Conservation (phyloP, 2,797 vertebrate species). For the Epinephelus coioides region DNA sequence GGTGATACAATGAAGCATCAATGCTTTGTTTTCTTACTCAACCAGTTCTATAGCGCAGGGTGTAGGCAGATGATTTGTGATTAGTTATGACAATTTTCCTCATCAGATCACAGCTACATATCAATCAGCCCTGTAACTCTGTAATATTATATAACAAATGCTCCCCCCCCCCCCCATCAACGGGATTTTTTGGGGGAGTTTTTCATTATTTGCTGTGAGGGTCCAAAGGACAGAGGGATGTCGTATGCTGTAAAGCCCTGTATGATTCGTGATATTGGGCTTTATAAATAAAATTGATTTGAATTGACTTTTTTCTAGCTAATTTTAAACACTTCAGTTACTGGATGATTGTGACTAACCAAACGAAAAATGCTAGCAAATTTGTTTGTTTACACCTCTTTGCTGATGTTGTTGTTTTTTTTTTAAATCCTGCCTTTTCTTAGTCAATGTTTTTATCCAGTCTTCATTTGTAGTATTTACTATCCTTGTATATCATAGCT, state of each 20-base stretch:
- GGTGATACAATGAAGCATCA: slow-evolving; percentile 8
- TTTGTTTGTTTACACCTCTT: neutral
- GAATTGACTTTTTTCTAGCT: neutral
- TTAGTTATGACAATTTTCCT: neutral
- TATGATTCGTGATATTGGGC: no score
- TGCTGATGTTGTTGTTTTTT: neutral
- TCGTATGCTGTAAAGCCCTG: no score
- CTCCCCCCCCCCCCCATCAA: no score
- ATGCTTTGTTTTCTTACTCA: neutral
- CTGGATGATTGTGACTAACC: neutral
- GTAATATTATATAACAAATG: neutral
- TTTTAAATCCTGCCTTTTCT: neutral
- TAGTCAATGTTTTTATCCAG: neutral
- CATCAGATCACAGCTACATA: neutral
- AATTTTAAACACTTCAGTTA: neutral
- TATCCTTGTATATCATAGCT: neutral
- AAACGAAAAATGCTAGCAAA: neutral
- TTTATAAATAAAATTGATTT: no score
- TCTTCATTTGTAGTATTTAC: neutral
- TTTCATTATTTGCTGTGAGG: no score
- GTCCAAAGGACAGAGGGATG: no score
- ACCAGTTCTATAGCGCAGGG: neutral
- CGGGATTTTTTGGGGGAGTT: no score
- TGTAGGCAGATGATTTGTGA: neutral
- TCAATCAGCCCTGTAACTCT: neutral